Percentiles rank a stretch among this genome's conserved stretches.
phyloP scores from a whole-genome alignment of 1,140 invertebrate genomes.

The Sesamia nonagrioides region DNA sequence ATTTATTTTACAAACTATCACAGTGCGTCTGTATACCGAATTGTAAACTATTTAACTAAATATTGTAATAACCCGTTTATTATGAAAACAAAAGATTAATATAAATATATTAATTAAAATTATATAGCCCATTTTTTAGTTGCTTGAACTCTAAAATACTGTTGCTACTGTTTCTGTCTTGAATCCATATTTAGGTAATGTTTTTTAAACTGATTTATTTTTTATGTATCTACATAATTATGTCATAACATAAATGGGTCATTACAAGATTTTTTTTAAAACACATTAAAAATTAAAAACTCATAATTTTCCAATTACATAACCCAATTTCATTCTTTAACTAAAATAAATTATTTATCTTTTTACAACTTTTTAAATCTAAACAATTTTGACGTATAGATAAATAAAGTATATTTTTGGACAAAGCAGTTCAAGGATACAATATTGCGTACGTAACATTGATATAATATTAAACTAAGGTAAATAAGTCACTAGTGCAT shows the following conservation, averaged over 20 bases:
- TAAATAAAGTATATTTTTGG: conserved; percentile 1
- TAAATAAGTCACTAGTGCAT: too few species aligned
- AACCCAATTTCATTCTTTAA: conserved; percentile 34
- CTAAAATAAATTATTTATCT: conserved; percentile 30
- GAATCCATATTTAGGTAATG: too few species aligned
- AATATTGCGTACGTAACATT: neutral
- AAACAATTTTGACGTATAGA: conserved; percentile 12
- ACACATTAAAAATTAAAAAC: neutral
- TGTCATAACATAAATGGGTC: neutral
- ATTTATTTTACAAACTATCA: conserved; percentile 60
- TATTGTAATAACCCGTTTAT: neutral
- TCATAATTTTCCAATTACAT: conserved; percentile 37
- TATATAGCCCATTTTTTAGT: too few species aligned
- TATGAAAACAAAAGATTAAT: neutral
- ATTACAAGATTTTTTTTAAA: neutral
- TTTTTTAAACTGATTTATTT: too few species aligned
- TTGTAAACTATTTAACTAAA: conserved; percentile 17
- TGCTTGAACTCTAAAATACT: too few species aligned
- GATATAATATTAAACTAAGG: too few species aligned
- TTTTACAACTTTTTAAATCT: conserved; percentile 27
- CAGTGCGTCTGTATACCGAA: conserved; percentile 62
- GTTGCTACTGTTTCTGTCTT: too few species aligned
- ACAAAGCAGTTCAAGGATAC: neutral
- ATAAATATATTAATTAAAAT: neutral
- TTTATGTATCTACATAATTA: too few species aligned